Base-by-base conservation (phyloP, 2,888 invertebrate species). In the Drosophila mettleri region DNA sequence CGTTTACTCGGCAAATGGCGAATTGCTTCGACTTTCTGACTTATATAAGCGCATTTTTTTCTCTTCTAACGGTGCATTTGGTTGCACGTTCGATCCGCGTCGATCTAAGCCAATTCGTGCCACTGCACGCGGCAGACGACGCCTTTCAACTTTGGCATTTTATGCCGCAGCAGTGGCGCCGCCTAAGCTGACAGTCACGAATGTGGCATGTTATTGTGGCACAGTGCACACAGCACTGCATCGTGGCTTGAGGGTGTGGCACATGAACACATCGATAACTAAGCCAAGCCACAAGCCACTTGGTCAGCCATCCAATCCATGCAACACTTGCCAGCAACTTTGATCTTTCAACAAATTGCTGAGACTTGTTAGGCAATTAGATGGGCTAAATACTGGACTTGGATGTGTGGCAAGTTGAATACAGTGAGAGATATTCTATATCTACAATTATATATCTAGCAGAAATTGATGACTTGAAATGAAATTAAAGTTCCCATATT, bases 71-170 rank as follows among this genome's bases (percentile, higher is more conserved):
- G 72, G 76, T 60, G 31, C 22, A 58, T 75, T 39, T 41, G 38
- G 27, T 45, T 51, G 48, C 27, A 46, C 43, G 39, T 59, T 45
- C 70, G 66, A 57, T 61, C 24, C 72, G 51, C 43, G 16, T 8
- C 41, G 24, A 27, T 24, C 43, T 24, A n/a, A 3, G n/a, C 43
- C n/a, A 24, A 27, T 24, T 24, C 43, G 22, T 8, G n/a, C 43
- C n/a, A 24, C 10, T 24, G 24, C 45, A 53, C 55, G 67, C 55
- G 67, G 75, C 77, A 74, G 75, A 78, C 79, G 77, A 66, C 78
- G 88, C 75, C 86, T 83, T 78, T 88, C 73, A 85, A 85, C 84
- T 85, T 88, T 85, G 76, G 60, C 88, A 85, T 85, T 85, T 88
- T 80, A 64, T 8, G 33, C 33, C 33, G 48, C 31, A n/a, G 70